phyloP scores from a whole-genome alignment of 2,113 vertebrate species.

The Ascaphus truei region DNA sequence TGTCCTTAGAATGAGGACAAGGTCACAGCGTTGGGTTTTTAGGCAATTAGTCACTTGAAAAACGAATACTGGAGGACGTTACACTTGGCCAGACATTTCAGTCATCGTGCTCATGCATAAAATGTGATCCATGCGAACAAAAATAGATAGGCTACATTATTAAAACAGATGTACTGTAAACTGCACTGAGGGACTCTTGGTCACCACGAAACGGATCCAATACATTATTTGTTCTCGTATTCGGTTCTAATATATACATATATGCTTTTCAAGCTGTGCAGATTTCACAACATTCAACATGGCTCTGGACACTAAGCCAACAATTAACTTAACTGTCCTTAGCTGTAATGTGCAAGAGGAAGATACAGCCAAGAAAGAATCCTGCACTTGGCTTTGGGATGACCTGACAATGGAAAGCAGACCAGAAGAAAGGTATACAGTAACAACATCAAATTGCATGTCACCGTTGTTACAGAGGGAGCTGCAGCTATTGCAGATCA shows the following conservation, averaged over 20 bases:
- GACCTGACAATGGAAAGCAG: constrained; percentile 3
- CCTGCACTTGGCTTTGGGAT: constrained; percentile 6
- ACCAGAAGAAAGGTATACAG: constrained; percentile 17
- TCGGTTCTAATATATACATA: background rate
- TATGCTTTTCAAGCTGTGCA: background rate
- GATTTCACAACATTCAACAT: background rate
- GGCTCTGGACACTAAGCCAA: background rate
- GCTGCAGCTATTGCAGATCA: too few species aligned
- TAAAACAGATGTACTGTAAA: constrained; percentile 7
- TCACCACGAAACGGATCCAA: background rate
- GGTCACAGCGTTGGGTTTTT: background rate
- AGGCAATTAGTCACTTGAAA: background rate
- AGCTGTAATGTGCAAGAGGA: background rate
- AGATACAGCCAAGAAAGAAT: background rate
- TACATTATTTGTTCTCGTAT: too few species aligned
- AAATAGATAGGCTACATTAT: constrained; percentile 15
- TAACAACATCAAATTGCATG: too few species aligned
- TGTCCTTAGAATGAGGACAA: background rate
- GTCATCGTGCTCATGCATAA: constrained; percentile 10
- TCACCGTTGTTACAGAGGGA: too few species aligned
- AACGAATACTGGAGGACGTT: background rate
- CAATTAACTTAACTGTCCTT: background rate
- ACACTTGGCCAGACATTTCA: constrained; percentile 5
- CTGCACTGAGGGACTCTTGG: background rate
- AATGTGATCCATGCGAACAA: background rate